phyloP scores from a whole-genome alignment of 2,797 vertebrate genomes.

The Neopelma chrysocephalum region DNA sequence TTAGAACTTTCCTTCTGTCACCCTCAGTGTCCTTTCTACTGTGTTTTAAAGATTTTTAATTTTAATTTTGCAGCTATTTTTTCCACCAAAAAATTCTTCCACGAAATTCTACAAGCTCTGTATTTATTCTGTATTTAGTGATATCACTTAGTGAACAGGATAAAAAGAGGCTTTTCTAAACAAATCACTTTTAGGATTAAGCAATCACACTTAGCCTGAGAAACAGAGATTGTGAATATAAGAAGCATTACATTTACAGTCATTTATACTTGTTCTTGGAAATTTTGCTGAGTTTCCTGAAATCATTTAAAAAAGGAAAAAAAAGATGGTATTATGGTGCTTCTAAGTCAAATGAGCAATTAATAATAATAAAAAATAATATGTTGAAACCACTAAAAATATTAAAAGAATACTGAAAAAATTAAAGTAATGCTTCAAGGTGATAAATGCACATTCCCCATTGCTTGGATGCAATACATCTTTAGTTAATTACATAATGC shows the following conservation, averaged over 20 bases:
- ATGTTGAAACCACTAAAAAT: not conserved
- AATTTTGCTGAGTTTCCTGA: not conserved
- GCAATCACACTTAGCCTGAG: not conserved
- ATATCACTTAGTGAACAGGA: not conserved
- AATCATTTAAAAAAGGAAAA: not conserved
- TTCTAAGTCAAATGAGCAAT: not conserved
- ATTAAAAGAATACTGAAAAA: not conserved
- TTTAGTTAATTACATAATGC: not conserved
- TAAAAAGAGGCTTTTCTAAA: slow-evolving; percentile 41
- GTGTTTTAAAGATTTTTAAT: slow-evolving; percentile 8
- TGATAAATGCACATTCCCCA: not conserved
- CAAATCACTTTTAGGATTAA: slow-evolving; percentile 47
- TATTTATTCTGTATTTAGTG: slow-evolving; percentile 35
- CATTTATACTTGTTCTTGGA: not conserved
- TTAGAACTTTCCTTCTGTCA: not conserved
- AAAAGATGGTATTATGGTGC: not conserved
- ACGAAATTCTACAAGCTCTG: not conserved
- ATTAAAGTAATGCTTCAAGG: not conserved
- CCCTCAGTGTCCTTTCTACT: not conserved
- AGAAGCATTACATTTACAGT: not conserved
- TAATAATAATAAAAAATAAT: not conserved
- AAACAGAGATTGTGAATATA: slow-evolving; percentile 13
- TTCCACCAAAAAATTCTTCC: not conserved
- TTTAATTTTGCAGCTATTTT: slow-evolving; percentile 40
- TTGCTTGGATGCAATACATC: not conserved